Conservation (phyloP, 2,797 vertebrate species). For the Myioborus miniatus region DNA sequence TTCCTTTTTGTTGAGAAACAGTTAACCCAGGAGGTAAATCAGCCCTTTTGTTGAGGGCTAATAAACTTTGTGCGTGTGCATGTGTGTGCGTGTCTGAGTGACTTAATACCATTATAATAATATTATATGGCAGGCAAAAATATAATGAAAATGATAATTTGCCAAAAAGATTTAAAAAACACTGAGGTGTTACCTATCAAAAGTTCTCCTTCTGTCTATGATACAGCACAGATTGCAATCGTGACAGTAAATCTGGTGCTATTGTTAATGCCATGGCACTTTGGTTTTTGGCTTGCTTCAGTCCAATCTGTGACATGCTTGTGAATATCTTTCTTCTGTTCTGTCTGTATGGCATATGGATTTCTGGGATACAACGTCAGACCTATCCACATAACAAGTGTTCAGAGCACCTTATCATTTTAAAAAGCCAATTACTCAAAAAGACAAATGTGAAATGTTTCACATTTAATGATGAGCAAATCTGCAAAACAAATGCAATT, state of each 20-base stretch:
- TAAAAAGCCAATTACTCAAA: conserved; percentile 88
- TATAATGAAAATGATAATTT: conserved; percentile 89
- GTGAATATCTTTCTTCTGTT: conserved; percentile 89
- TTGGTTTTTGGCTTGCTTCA: conserved; percentile 88
- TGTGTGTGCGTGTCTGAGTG: conserved; percentile 3
- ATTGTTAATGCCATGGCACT: conserved; percentile 89
- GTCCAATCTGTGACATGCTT: conserved; percentile 91
- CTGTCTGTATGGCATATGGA: conserved; percentile 91
- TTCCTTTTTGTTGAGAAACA: neutral
- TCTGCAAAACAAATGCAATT: conserved; percentile 86
- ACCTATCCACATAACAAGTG: conserved; percentile 88
- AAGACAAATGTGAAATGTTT: conserved; percentile 89
- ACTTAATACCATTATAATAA: conserved; percentile 78
- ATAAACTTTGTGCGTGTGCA: conserved; percentile 58
- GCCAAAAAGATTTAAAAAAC: conserved; percentile 87
- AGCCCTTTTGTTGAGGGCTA: conserved; percentile 69
- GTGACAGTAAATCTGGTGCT: conserved; percentile 91
- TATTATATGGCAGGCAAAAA: conserved; percentile 86
- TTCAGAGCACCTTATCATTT: conserved; percentile 89
- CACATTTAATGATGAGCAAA: conserved; percentile 86
- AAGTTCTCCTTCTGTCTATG: conserved; percentile 89
- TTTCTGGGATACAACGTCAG: conserved; percentile 87
- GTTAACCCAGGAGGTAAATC: conserved; percentile 43
- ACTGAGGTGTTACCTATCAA: conserved; percentile 88
- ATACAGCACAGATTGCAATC: conserved; percentile 90